A percentile compares a stretch with the other conserved stretches of the same genome.
Evolutionary conservation across 2,113 vertebrate genomes (phyloP).

Genomic region (Oryzias melastigma): DNA sequence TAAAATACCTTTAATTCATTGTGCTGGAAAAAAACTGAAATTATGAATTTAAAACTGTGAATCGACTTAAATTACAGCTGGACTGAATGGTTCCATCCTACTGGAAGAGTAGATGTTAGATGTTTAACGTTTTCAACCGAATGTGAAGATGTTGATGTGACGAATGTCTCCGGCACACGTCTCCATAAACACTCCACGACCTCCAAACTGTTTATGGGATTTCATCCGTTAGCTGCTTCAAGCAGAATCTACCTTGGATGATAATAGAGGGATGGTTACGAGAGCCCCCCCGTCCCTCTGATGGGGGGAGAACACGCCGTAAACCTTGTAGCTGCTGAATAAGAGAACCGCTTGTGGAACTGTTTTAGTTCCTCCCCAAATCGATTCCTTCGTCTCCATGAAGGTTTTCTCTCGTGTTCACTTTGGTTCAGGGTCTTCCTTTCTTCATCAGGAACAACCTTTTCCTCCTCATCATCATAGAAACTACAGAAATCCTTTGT

Average conservation of each 20-base stretch:
- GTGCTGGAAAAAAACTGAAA: no score
- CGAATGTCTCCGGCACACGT: background rate
- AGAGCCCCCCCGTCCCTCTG: slow-evolving; percentile 31
- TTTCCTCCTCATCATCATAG: slow-evolving; percentile 29
- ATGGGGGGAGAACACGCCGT: slow-evolving; percentile 8
- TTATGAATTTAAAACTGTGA: no score
- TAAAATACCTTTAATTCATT: no score
- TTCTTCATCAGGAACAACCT: background rate
- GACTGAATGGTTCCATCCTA: no score
- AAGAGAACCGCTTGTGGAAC: slow-evolving; percentile 42
- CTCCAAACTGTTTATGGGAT: slow-evolving; percentile 37
- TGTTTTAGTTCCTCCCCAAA: background rate
- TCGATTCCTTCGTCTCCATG: background rate
- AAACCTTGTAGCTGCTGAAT: slow-evolving; percentile 53
- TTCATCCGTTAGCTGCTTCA: slow-evolving; percentile 43
- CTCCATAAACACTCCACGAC: slow-evolving; percentile 9
- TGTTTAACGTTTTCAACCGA: no score
- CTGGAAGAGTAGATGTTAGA: no score
- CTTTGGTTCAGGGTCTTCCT: slow-evolving; percentile 7
- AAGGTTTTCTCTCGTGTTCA: slow-evolving; percentile 18
- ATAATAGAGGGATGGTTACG: slow-evolving; percentile 18
- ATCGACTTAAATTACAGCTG: no score
- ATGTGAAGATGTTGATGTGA: background rate
- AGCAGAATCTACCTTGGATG: slow-evolving; percentile 38
- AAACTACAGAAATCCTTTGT: slow-evolving; percentile 31